These are phyloP conservation scores for Agrypnus murinus DNA, from an alignment of 2,888 invertebrate genomes.

Conservation along the genomic window DNA sequence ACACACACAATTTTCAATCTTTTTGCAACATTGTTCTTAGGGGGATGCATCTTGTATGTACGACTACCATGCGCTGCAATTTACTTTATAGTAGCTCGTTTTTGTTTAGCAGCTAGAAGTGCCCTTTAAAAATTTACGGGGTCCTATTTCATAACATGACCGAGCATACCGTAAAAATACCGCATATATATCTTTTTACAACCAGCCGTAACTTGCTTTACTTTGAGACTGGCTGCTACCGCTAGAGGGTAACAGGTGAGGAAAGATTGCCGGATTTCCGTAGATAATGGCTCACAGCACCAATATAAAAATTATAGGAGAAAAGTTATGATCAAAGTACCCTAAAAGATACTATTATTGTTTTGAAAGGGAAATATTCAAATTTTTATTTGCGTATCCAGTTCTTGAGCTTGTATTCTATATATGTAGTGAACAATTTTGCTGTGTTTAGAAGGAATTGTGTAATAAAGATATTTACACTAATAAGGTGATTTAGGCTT, in stretches of 20 bases:
- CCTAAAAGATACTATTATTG: constrained; percentile 33
- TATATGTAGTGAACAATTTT: no score
- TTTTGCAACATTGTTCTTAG: constrained; percentile 20
- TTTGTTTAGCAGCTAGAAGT: constrained; percentile 48
- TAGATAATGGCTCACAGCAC: constrained; percentile 41
- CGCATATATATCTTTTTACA: constrained; percentile 43
- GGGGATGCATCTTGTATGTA: constrained; percentile 5
- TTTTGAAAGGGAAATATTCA: constrained; percentile 6
- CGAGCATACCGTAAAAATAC: constrained; percentile 43
- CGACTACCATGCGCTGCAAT: constrained; percentile 31
- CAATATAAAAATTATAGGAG: constrained; percentile 44
- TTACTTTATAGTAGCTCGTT: constrained; percentile 40
- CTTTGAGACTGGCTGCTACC: constrained; percentile 9
- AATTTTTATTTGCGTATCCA: no score
- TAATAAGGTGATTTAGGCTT: no score
- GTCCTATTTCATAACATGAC: constrained; percentile 51
- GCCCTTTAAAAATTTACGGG: constrained; percentile 52
- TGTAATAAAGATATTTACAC: no score
- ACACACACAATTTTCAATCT: not conserved
- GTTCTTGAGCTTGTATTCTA: no score
- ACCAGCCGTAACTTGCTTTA: constrained; percentile 37
- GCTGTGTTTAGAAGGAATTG: no score
- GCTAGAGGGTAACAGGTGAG: constrained; percentile 46
- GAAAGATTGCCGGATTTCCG: constrained; percentile 45
- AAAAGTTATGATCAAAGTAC: constrained; percentile 34